phyloP scores from a whole-genome alignment of 2,113 vertebrate genomes.

The pig (Sus scrofa) region T2T-Sscrofa CM000821.6:59097501-59098000 shows the following conservation, averaged over 20 bases:
- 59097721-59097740: neutral
- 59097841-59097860: neutral
- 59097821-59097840: neutral
- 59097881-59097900: neutral
- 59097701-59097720: neutral
- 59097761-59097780: neutral
- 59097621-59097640: too few relatives aligned
- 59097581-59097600: too few relatives aligned
- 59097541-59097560: too few relatives aligned
- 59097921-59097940: neutral
- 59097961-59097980: neutral
- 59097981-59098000: neutral
- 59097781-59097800: neutral
- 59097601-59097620: too few relatives aligned
- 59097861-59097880: neutral
- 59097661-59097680: neutral
- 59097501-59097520: too few relatives aligned
- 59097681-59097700: neutral
- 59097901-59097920: neutral
- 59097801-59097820: neutral
- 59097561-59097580: too few relatives aligned
- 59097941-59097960: neutral
- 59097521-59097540: too few relatives aligned
- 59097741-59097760: neutral
- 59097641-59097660: neutral